These are phyloP conservation scores for Myotis findleyi DNA, from an alignment of 2,797 vertebrate species.

Conservation along the genomic window DNA sequence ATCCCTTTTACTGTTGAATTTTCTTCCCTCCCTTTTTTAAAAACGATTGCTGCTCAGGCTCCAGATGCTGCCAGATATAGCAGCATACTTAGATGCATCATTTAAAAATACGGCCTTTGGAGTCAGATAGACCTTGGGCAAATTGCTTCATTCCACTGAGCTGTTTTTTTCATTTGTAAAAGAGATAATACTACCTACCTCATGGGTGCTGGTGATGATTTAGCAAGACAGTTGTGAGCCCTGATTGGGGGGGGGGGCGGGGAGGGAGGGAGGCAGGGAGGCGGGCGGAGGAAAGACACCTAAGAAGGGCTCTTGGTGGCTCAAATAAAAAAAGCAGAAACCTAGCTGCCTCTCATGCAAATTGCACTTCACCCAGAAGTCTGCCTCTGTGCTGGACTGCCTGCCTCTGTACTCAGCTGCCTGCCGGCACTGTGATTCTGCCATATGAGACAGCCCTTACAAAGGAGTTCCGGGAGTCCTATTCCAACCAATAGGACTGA, in stretches of 20 bases:
- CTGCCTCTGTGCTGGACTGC: background rate
- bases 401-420: background rate
- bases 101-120: constrained; percentile 5
- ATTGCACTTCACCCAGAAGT: background rate
- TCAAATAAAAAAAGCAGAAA: background rate
- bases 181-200: background rate
- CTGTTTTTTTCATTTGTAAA: constrained; percentile 28
- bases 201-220: background rate
- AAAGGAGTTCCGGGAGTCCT: background rate
- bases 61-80: background rate
- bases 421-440: background rate
- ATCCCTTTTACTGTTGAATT: background rate
- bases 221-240: background rate
- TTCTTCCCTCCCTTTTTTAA: background rate
- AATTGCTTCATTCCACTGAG: background rate
- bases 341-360: background rate
- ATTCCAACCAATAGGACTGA: background rate
- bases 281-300: too few species aligned
- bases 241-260: background rate
- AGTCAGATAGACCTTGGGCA: constrained; percentile 49
- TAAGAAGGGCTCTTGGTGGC: background rate
- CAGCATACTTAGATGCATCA: background rate
- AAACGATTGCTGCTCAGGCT: background rate
- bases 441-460: background rate
- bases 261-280: too few species aligned